Percentiles rank a stretch among this genome's conserved stretches.
Conservation (phyloP, 2,888 invertebrate genomes). For the Cantharis flavilabris region DNA sequence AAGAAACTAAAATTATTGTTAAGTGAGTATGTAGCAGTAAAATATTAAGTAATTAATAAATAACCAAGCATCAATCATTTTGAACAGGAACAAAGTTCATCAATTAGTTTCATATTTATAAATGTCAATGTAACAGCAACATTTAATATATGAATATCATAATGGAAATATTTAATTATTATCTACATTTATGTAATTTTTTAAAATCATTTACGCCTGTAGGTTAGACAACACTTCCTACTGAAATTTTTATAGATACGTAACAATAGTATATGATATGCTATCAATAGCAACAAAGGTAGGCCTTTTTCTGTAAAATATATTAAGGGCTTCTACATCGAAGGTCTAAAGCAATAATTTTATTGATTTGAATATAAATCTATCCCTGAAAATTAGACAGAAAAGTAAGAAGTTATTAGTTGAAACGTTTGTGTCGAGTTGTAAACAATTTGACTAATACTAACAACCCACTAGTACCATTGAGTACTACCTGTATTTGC, state of each 20-base stretch:
- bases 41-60: not conserved
- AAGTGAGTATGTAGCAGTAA: not conserved
- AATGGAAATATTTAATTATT: not conserved
- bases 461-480: slow-evolving; percentile 12
- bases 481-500: slow-evolving; percentile 19
- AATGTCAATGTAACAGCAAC: not conserved
- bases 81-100: not conserved
- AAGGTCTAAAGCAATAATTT: no score
- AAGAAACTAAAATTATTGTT: not conserved
- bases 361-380: no score
- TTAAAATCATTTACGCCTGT: not conserved
- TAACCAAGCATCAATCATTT: not conserved
- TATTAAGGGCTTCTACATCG: no score
- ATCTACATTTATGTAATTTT: not conserved
- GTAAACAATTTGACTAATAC: slow-evolving; percentile 19
- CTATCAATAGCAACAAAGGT: no score
- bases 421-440: slow-evolving; percentile 30
- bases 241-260: not conserved
- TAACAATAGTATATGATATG: no score
- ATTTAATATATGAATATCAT: not conserved
- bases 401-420: slow-evolving; percentile 24
- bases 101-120: not conserved
- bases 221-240: not conserved
- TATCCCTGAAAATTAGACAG: no score
- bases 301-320: no score